Percentiles rank a stretch among this genome's conserved stretches.
Evolutionary conservation across 2,888 invertebrate species (phyloP).

Genomic region (Eucera pruinosa): DNA sequence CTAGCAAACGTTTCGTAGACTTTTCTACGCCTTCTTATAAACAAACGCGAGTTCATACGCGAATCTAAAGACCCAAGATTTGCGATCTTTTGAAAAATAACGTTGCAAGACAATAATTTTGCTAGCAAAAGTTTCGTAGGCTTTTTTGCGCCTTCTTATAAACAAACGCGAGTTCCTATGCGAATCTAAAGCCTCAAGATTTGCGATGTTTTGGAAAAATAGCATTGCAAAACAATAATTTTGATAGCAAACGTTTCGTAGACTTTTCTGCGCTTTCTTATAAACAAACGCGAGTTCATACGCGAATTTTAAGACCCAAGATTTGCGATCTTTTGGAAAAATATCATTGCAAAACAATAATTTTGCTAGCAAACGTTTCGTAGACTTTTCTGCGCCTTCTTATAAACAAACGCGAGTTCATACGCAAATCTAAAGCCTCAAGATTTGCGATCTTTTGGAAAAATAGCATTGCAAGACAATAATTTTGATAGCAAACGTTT

Average conservation of each 20-base stretch:
- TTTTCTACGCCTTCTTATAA: slow-evolving; percentile 43
- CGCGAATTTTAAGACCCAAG: background rate
- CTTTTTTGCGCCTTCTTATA: slow-evolving; percentile 47
- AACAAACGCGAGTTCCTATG: background rate
- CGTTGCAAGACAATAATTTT: too few species aligned
- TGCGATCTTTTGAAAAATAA: too few species aligned
- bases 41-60: background rate
- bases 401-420: background rate
- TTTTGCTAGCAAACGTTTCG: too few species aligned
- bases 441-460: slow-evolving; percentile 74
- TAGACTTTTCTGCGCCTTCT: background rate
- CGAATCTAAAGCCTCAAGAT: too few species aligned
- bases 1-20: too few species aligned
- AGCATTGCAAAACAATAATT: too few species aligned
- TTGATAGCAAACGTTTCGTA: too few species aligned
- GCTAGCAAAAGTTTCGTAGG: too few species aligned
- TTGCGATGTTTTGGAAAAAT: too few species aligned
- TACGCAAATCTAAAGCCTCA: background rate
- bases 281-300: background rate
- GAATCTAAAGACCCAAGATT: too few species aligned
- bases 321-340: slow-evolving; percentile 75
- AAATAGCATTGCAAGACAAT: slow-evolving; percentile 83
- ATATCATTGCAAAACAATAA: too few species aligned
- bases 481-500: slow-evolving; percentile 83
- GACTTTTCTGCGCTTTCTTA: background rate